These are phyloP conservation scores for Lichenostomus cassidix DNA, from an alignment of 2,113 vertebrate genomes.

Conservation along the genomic window DNA sequence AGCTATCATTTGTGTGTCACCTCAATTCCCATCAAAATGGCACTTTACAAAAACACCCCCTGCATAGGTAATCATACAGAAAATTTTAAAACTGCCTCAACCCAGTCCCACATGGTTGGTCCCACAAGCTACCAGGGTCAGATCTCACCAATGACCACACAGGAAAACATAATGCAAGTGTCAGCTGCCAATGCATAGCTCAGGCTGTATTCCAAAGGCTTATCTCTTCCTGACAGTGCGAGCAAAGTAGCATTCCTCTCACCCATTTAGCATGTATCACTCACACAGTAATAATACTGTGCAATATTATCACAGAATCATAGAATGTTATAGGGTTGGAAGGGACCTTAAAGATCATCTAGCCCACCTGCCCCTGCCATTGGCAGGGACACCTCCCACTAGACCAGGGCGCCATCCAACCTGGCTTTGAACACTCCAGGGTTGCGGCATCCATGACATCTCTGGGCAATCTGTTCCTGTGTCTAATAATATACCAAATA, in stretches of 20 bases:
- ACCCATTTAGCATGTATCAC: background rate
- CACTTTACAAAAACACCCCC: background rate
- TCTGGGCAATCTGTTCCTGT: background rate
- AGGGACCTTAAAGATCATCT: background rate
- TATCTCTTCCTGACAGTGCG: accelerated
- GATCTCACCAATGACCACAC: accelerated
- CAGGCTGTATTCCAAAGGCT: background rate
- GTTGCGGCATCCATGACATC: background rate
- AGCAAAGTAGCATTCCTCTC: background rate
- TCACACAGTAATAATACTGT: background rate
- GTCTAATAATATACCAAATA: background rate
- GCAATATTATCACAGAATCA: background rate
- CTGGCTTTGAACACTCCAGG: background rate
- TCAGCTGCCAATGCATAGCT: background rate
- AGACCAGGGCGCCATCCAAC: background rate
- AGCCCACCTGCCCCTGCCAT: accelerated
- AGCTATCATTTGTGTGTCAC: accelerated
- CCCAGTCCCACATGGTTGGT: background rate
- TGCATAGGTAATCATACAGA: background rate
- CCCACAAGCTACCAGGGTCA: background rate
- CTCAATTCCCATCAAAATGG: background rate
- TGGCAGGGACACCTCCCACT: background rate
- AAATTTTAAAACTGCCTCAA: background rate
- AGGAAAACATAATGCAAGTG: background rate
- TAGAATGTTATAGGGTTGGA: background rate